Evolutionary conservation across 92 coral and sea anemone genomes (phyloP), one percentile per base, ranked within the genome.

Genomic region (Scolanthus callimorphus): DNA sequence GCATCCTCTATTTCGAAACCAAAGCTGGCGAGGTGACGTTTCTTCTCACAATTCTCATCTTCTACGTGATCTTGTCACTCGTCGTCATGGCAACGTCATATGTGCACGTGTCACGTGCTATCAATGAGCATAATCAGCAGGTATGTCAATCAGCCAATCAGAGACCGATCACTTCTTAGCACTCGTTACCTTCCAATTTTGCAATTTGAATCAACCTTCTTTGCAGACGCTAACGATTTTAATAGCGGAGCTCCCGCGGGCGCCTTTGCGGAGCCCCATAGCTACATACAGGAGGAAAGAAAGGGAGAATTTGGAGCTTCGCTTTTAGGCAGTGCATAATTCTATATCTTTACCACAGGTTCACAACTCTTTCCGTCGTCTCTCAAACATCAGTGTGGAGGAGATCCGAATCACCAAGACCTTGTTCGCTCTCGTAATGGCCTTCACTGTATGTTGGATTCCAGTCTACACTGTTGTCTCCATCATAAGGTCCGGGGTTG

Each of bases 381-480:
- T 56, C 4, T 25, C 57, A 2, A 57, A 57, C 19, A 55, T 68
- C 24, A 68, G 65, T 20, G 74, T 67, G 0, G 74, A 67, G 27
- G 75, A 68, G 39, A 57, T 68, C 6, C 65, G 49, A 19, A 57
- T 68, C 21, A 68, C 75, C 2, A 68, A 68, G 26, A 34, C 65
- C 0, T 39, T 68, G 2, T 68, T 56, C 27, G 52, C 43, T 3
- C 27, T 68, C 11, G 65, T 68, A 0, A 27, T 55, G 10, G 57
- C 49, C 2, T 68, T 68, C 37, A 58, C 53, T 15, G 20, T 57
- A 4, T 55, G 75, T 26, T 68, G 75, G 75, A 68, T 68, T 20
- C 75, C 75, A 21, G 74, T 67, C 9, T 67, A 67, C 20, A 56
- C 74, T 2, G 60, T 56, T 12, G 63, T 67, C n/a, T 44, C 74